These are phyloP conservation scores for Phasia obesa DNA, from an alignment of 2,888 invertebrate genomes.

Conservation along the genomic window DNA sequence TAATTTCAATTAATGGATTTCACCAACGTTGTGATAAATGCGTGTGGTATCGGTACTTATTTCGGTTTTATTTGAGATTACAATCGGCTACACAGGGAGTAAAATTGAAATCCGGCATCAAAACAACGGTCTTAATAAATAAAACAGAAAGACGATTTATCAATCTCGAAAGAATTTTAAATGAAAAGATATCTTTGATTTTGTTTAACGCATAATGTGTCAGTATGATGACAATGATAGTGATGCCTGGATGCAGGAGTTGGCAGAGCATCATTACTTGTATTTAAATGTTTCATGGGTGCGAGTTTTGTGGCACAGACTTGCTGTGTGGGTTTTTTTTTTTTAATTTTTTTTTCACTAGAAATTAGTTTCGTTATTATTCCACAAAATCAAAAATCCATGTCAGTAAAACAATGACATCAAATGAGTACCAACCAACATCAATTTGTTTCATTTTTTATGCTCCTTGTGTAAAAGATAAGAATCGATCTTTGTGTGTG, in stretches of 20 bases:
- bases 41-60: conserved; percentile 25
- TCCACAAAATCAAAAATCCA: conserved; percentile 21
- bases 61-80: background rate
- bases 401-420: conserved; percentile 25
- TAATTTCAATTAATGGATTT: conserved; percentile 44
- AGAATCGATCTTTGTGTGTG: background rate
- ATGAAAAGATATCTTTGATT: conserved; percentile 37
- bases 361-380: conserved; percentile 56
- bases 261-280: conserved; percentile 56
- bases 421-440: conserved; percentile 15
- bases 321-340: conserved; percentile 57
- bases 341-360: conserved; percentile 27
- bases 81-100: background rate
- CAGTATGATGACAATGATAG: conserved; percentile 66
- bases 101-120: conserved; percentile 43
- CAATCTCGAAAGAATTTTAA: conserved; percentile 33
- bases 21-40: conserved; percentile 16
- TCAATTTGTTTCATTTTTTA: conserved; percentile 29
- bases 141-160: conserved; percentile 44
- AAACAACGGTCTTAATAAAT: conserved; percentile 51
- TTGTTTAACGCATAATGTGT: conserved; percentile 38
- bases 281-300: conserved; percentile 25
- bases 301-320: conserved; percentile 1
- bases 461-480: background rate
- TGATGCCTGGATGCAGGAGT: conserved; percentile 11